Conservation (phyloP, 1,140 invertebrate genomes). For the Aethina tumida region DNA sequence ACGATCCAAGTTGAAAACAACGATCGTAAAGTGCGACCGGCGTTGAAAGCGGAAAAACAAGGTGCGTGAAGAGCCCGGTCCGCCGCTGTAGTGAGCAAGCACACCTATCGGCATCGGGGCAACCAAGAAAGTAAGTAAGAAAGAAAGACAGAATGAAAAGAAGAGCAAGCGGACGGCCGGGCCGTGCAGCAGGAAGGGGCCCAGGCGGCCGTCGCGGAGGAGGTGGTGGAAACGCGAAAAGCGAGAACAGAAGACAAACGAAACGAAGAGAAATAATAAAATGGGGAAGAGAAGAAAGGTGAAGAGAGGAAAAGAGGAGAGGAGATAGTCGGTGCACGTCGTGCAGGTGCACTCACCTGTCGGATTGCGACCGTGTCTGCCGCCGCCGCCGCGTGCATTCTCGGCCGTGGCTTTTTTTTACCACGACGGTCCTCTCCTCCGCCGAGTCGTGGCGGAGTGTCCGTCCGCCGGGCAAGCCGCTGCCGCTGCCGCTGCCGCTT, state of each 20-base stretch:
- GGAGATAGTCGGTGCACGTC: conserved; percentile 9
- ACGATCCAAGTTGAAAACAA: too few relatives aligned
- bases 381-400: conserved; percentile 20
- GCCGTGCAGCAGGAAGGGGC: conserved; percentile 1
- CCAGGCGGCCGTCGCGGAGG: background rate
- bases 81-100: conserved; percentile 5
- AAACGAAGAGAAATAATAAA: too few relatives aligned
- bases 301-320: too few relatives aligned
- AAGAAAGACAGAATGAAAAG: too few relatives aligned
- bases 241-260: too few relatives aligned
- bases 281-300: too few relatives aligned
- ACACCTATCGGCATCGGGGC: conserved; percentile 7
- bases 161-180: conserved; percentile 4
- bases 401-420: conserved; percentile 22
- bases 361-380: conserved; percentile 17
- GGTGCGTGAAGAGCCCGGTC: conserved; percentile 9
- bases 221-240: too few relatives aligned
- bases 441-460: conserved; percentile 13
- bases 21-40: too few relatives aligned
- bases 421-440: conserved; percentile 18
- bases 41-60: conserved; percentile 7
- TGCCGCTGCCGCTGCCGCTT: too few relatives aligned
- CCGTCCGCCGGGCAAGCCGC: too few relatives aligned
- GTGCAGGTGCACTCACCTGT: conserved; percentile 29
- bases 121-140: too few relatives aligned